Percentiles rank a stretch among this genome's conserved stretches.
These are phyloP conservation scores for Neoitamus cyanurus DNA, from an alignment of 2,888 invertebrate species.

Conservation along the genomic window DNA sequence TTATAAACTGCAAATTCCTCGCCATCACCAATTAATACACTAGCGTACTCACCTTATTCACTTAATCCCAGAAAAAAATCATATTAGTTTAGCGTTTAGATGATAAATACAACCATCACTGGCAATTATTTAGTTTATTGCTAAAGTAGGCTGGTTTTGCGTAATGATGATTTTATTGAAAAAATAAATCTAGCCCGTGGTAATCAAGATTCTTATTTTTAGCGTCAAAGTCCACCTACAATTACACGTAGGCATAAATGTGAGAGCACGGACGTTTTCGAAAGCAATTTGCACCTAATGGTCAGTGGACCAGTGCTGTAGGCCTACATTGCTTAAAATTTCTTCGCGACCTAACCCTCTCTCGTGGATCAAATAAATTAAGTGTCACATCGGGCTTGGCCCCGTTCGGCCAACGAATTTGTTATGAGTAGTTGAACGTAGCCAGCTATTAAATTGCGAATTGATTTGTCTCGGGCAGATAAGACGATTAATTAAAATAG, in stretches of 20 bases:
- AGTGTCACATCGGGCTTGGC: background rate
- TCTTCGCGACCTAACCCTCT: background rate
- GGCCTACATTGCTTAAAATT: background rate
- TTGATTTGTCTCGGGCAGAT: conserved; percentile 24
- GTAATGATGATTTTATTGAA: background rate
- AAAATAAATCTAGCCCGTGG: background rate
- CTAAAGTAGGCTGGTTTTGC: too few species aligned
- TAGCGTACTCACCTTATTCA: too few species aligned
- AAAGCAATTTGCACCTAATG: background rate
- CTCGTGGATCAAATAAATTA: background rate
- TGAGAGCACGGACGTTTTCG: background rate
- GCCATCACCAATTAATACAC: too few species aligned
- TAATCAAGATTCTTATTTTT: background rate
- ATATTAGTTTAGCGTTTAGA: too few species aligned
- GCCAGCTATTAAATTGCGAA: conserved; percentile 21
- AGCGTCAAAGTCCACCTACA: background rate
- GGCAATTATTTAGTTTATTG: too few species aligned
- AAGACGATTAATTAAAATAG: conserved; percentile 38
- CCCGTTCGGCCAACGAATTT: background rate
- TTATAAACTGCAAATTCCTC: too few species aligned
- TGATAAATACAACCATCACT: too few species aligned
- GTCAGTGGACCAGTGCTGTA: background rate
- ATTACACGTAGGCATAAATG: background rate
- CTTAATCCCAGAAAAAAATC: too few species aligned
- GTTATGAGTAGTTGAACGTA: conserved; percentile 31